Conservation (phyloP, 2,797 vertebrate species). For the Sebastes matsubarae region DNA sequence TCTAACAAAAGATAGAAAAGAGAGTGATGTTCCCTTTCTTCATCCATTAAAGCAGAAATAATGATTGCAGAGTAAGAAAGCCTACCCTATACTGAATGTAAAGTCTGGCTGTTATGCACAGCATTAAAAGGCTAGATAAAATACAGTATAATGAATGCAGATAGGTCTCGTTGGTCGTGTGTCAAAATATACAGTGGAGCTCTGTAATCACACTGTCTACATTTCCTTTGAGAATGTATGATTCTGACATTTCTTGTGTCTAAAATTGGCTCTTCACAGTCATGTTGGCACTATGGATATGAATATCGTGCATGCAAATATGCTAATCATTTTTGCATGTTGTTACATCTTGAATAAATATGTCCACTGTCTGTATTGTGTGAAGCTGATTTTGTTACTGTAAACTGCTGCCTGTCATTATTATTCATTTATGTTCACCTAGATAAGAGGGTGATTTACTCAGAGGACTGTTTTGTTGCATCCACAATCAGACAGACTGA, state of each 20-base stretch:
- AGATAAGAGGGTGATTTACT: neutral
- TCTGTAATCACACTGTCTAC: conserved; percentile 2
- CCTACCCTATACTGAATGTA: neutral
- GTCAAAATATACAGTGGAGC: conserved; percentile 5
- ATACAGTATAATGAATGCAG: neutral
- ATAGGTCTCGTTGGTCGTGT: neutral
- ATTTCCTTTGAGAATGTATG: conserved; percentile 17
- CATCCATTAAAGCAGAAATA: neutral
- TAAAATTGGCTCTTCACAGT: conserved; percentile 1
- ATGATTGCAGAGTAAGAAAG: neutral
- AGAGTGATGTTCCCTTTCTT: neutral
- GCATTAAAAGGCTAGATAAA: neutral
- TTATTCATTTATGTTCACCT: conserved; percentile 3
- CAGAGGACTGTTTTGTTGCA: neutral
- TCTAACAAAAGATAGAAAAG: neutral
- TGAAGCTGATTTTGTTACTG: neutral
- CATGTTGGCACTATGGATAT: neutral
- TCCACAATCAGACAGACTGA: neutral
- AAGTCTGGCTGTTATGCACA: neutral
- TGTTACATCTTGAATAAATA: conserved; percentile 14
- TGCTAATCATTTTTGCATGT: neutral
- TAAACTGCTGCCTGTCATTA: neutral
- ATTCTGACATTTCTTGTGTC: conserved; percentile 13
- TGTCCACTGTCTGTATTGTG: neutral
- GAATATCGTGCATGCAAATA: neutral